These are phyloP conservation scores for Tyrophagus putrescentiae DNA, from an alignment of 1,140 invertebrate genomes.

Conservation along the genomic window DNA sequence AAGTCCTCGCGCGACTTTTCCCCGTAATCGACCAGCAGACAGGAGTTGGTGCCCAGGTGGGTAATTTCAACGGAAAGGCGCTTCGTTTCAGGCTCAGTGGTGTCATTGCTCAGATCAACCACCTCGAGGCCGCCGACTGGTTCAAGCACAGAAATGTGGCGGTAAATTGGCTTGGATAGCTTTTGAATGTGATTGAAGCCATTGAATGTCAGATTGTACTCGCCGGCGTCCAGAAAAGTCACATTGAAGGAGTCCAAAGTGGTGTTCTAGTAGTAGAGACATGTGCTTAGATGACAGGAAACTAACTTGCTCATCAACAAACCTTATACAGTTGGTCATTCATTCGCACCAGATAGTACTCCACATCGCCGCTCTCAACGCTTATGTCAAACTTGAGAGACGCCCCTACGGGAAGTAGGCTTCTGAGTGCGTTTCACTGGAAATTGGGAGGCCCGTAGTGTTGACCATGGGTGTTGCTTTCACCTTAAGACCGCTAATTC, in stretches of 20 bases:
- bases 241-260: constrained; percentile 22
- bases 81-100: constrained; percentile 25
- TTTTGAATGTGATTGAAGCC: constrained; percentile 30
- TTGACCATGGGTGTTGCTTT: neutral
- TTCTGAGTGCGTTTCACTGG: no score
- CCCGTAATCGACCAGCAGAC: constrained; percentile 34
- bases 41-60: constrained; percentile 31
- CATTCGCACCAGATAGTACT: constrained; percentile 27
- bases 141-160: constrained; percentile 26
- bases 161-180: constrained; percentile 24
- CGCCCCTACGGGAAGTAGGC: neutral
- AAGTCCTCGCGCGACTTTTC: constrained; percentile 26
- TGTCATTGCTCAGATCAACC: constrained; percentile 26
- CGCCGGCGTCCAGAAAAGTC: constrained; percentile 25
- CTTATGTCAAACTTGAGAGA: constrained; percentile 16
- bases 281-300: no score
- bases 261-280: no score
- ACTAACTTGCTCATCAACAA: no score
- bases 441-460: neutral
- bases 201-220: constrained; percentile 28
- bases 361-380: constrained; percentile 24
- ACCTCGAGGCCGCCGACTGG: constrained; percentile 27
- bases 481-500: neutral
- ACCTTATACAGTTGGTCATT: constrained; percentile 26
- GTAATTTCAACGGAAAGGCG: constrained; percentile 25